phyloP scores from a whole-genome alignment of 2,797 vertebrate species.

The Percopsis omiscomaycus region DNA sequence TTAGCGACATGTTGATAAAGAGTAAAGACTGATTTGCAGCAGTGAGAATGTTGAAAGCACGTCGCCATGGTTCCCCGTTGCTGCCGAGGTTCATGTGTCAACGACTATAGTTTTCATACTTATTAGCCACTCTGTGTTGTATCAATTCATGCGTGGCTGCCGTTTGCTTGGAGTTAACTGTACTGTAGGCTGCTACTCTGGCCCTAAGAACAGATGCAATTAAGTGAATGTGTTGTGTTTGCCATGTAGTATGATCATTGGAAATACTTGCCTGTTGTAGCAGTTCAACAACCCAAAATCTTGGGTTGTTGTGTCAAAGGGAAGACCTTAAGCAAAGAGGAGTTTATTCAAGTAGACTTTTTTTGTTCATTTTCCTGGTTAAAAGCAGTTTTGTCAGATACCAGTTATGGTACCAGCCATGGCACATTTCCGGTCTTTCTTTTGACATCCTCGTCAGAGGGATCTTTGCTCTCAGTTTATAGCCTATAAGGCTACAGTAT shows the following conservation, averaged over 20 bases:
- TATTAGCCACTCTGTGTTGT: constrained; percentile 27
- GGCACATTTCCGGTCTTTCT: too few species aligned
- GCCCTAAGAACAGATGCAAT: constrained; percentile 17
- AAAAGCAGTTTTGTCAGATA: too few species aligned
- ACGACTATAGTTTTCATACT: constrained; percentile 12
- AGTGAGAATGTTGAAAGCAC: constrained; percentile 17
- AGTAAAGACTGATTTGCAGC: constrained; percentile 6
- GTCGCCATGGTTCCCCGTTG: background rate
- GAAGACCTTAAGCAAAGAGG: too few species aligned
- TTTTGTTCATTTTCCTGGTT: constrained; percentile 1
- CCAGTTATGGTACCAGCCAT: too few species aligned
- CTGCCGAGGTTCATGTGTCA: constrained; percentile 24
- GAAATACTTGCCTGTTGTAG: background rate
- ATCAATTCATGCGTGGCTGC: constrained; percentile 19
- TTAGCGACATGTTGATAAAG: constrained; percentile 17
- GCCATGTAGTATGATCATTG: background rate
- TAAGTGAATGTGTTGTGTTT: constrained; percentile 8
- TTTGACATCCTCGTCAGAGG: too few species aligned
- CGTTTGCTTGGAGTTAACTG: background rate
- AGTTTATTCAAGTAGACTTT: background rate
- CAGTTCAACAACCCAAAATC: too few species aligned
- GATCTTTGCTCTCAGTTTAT: too few species aligned
- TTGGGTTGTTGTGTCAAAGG: too few species aligned
- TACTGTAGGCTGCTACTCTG: constrained; percentile 11
- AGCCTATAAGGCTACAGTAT: background rate